Evolutionary conservation across 2,113 vertebrate genomes (phyloP), one percentile per base, ranked within the genome.

Genomic region (Platycercus adscitus): DNA sequence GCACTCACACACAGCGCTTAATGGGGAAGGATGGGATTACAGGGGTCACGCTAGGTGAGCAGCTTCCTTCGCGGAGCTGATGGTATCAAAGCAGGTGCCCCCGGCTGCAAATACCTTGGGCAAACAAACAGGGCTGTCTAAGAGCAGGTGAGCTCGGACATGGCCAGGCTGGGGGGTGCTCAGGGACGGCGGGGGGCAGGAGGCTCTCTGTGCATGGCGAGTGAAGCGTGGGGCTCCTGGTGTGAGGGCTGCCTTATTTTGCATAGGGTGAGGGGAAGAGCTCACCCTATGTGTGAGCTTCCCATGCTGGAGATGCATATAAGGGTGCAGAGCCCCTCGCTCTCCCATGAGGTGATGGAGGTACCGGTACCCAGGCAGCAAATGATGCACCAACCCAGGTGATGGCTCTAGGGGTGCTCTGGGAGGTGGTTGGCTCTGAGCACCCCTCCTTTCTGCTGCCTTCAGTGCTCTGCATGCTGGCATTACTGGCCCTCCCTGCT

Each of bases 41-140:
- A 95, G 94, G 96, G 97, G 97, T 97, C 97, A 97, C 87, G 94
- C 95, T 91, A 95, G 96, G 97, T 97, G 97, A 97, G 95, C 93
- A 92, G 88, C 97, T 97, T 97, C 96, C 93, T 96, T 95, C 75
- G 20, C 20, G 2, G 86, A 96, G 92, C 82, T 97, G 96, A 97
- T 96, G 95, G 92, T 97, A 97, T 98, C 96, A 97, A 96, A 96
- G 96, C 95, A 97, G 94, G 96, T 97, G 95, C 92, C 96, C 95
- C 95, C 1, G 78, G 92, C 95, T 96, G 95, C 95, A 97, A 97
- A 98, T 97, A 96, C 97, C 96, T 97, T 97, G 95, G 90, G 93
- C 95, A 98, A 98, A 97, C 96, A 98, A 97, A 97, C 96, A 97
- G 93, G 79, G 75, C 86, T 97, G 91, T 50, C 81, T 91, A 81